Evolutionary conservation across 2,888 invertebrate genomes (phyloP).

Genomic region (Vesta saturnalis): DNA sequence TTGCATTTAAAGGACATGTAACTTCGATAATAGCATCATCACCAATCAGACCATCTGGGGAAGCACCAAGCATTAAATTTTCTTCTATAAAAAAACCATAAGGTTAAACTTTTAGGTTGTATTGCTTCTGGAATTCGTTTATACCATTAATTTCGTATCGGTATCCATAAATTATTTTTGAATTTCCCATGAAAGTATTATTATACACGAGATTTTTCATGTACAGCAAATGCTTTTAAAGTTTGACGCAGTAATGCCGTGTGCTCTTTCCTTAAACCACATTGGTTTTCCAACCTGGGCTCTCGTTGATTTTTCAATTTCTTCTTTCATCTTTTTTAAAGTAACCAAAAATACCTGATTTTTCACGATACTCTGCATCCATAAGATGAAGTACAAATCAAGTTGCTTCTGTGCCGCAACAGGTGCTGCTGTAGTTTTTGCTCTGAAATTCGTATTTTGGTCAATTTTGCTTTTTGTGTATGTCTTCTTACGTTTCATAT

Average conservation of each 20-base stretch:
- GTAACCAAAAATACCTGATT: not conserved
- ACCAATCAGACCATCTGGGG: too few relatives aligned
- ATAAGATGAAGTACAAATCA: not conserved
- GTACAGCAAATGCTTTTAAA: too few relatives aligned
- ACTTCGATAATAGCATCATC: too few relatives aligned
- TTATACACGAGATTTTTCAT: too few relatives aligned
- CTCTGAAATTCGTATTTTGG: not conserved
- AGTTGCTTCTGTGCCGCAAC: not conserved
- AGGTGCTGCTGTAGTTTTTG: not conserved
- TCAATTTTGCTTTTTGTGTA: not conserved
- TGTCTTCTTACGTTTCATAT: not conserved
- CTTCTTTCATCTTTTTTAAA: not conserved
- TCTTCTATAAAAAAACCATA: too few relatives aligned
- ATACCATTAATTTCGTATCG: too few relatives aligned
- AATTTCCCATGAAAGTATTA: not conserved
- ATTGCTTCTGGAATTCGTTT: too few relatives aligned
- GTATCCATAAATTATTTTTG: not conserved
- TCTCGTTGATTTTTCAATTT: not conserved
- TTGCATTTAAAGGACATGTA: too few relatives aligned
- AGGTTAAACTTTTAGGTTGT: too few relatives aligned
- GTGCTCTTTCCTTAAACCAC: not conserved
- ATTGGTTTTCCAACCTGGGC: not conserved
- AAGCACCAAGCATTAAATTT: too few relatives aligned
- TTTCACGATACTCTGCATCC: not conserved
- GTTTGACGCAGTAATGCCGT: not conserved